Conservation (phyloP, 2,113 vertebrate species). For the Platichthys flesus region DNA sequence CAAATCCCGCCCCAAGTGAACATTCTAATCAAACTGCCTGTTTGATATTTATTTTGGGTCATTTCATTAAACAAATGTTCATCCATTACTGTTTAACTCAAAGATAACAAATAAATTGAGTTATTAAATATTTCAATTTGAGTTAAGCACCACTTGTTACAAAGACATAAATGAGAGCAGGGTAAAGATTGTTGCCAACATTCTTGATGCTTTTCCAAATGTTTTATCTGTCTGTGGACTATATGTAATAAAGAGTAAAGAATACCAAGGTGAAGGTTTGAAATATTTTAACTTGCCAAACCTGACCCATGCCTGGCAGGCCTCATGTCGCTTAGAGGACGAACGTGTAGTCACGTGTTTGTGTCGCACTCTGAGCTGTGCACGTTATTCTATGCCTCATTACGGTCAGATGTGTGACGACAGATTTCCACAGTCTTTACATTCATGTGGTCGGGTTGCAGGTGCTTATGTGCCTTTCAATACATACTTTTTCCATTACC, state of each 20-base stretch:
- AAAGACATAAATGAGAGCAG: slow-evolving; percentile 10
- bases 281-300: slow-evolving; percentile 35
- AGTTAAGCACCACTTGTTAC: slow-evolving; percentile 7
- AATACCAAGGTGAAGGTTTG: background rate
- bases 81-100: slow-evolving; percentile 13
- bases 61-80: background rate
- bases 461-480: slow-evolving; percentile 3
- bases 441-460: slow-evolving; percentile 14
- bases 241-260: background rate
- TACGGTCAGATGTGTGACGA: background rate
- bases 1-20: slow-evolving; percentile 14
- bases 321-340: slow-evolving; percentile 4
- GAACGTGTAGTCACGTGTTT: slow-evolving; percentile 8
- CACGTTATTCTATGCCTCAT: background rate
- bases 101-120: slow-evolving; percentile 27
- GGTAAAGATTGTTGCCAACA: background rate
- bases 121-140: slow-evolving; percentile 25
- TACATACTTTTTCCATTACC: background rate
- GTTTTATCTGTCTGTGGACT: background rate
- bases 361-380: slow-evolving; percentile 19
- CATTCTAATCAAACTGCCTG: slow-evolving; percentile 1
- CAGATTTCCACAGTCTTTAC: background rate
- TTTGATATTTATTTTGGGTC: slow-evolving; percentile 30
- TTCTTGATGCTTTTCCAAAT: background rate
- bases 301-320: slow-evolving; percentile 35